Evolutionary conservation across 2,888 invertebrate genomes (phyloP), one percentile per base, ranked within the genome.

Genomic region (Ptychoptera albimana): DNA sequence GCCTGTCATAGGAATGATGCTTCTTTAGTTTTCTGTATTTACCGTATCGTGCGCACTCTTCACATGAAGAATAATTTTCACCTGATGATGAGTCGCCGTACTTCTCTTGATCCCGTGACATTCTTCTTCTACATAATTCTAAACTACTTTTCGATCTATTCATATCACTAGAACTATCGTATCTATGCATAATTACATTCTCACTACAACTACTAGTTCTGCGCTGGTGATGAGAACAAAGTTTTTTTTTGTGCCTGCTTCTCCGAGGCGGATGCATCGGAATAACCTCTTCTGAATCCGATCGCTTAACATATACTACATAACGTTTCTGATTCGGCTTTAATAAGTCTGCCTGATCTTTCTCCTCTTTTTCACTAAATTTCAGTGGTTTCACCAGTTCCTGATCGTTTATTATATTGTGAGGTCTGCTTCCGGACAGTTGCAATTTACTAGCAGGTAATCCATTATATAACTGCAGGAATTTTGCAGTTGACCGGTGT

Each of bases 401-500:
- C 2, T 58, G 53, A 9, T 60, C 61, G 6, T 56, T 58, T 35
- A 66, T 63, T 0, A 64, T 63, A 52, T 63, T 64, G 7, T 23
- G 23, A 1, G 57, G 51, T 2, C 60, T 58, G 1, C 61, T 52
- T 2, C 59, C 62, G 1, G 63, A 59, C 39, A 66, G 48, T 2
- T 61, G 53, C 29, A 86, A 63, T 55, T 83, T 78, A 43, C 72
- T 75, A 5, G 88, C 82, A 1, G 91, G 87, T 34, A 83, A 71
- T 1, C 89, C 92, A 6, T 92, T 91, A 55, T 91, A 85, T 57
- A 89, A 77, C 63, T 91, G 89, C 39, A 94, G 70, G 61, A 87
- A 87, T 64, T 94, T 93, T 29, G 93, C 94, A 43, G 89, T 88
- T 2, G 91, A 87, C 45, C 87, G 73, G 60, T 87, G 82, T 0